Percentiles rank a stretch among this genome's conserved stretches.
Conservation (phyloP, 2,888 invertebrate genomes). For the Scaptomyza parva region DNA sequence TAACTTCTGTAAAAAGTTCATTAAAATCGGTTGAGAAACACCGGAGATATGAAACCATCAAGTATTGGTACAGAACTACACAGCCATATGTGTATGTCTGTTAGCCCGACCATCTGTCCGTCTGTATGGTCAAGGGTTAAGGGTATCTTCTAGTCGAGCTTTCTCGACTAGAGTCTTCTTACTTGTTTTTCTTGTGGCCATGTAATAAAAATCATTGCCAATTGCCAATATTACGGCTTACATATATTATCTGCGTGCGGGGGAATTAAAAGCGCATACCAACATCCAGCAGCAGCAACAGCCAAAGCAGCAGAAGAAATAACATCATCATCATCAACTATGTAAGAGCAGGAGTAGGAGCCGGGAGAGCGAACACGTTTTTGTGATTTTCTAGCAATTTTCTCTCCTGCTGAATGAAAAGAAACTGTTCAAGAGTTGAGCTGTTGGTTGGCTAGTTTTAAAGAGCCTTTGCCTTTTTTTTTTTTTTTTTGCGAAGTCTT, state of each 20-base stretch:
- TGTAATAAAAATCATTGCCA: constrained; percentile 81
- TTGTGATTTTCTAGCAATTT: constrained; percentile 83
- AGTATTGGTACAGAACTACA: no score
- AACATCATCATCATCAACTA: not conserved
- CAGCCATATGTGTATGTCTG: no score
- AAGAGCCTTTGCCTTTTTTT: constrained; percentile 60
- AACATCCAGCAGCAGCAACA: constrained; percentile 24
- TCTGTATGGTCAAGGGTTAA: no score
- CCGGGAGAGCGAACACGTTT: constrained; percentile 73
- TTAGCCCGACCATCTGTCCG: no score
- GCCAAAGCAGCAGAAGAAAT: constrained; percentile 8
- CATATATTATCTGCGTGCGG: constrained; percentile 75
- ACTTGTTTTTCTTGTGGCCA: constrained; percentile 25
- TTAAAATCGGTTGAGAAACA: no score
- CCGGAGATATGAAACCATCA: no score
- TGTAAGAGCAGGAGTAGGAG: constrained; percentile 16
- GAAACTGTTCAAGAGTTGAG: constrained; percentile 3
- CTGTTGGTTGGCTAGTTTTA: constrained; percentile 50
- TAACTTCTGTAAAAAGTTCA: no score
- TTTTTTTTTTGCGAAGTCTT: constrained; percentile 57
- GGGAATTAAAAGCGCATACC: constrained; percentile 64
- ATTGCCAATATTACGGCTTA: constrained; percentile 80
- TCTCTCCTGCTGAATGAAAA: constrained; percentile 60
- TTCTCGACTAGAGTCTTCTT: no score
- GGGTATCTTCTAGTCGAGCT: no score